A percentile compares a stretch with the other conserved stretches of the same genome.
These are phyloP conservation scores for Trachelus iudaicus DNA, from an alignment of 2,888 invertebrate genomes.

Conservation along the genomic window DNA sequence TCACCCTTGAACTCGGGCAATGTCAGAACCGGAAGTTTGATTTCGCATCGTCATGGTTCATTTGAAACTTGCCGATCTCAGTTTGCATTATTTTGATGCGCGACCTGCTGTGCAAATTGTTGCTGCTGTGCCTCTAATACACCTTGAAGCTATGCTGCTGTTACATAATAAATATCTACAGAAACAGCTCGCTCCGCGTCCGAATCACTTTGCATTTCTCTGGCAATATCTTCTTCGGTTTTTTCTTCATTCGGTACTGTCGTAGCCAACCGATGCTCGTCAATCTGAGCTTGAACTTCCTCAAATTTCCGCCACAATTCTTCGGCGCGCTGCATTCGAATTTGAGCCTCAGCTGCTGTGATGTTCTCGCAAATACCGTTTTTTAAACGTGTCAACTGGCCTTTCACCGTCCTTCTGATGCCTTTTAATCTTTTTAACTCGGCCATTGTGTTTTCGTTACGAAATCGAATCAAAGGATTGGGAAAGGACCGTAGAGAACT, in stretches of 20 bases:
- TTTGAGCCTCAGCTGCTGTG: background rate
- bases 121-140: background rate
- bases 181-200: background rate
- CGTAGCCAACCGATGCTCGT: background rate
- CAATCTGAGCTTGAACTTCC: background rate
- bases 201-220: background rate
- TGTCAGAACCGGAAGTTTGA: constrained; percentile 17
- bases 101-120: background rate
- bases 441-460: background rate
- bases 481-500: background rate
- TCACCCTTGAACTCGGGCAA: constrained; percentile 19
- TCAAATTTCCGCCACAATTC: background rate
- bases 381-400: background rate
- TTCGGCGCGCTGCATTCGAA: background rate
- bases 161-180: background rate
- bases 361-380: background rate
- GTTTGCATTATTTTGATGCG: background rate
- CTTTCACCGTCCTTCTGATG: background rate
- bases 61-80: background rate
- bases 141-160: background rate
- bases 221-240: background rate
- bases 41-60: background rate
- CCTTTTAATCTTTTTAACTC: background rate
- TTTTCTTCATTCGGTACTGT: background rate
- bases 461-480: background rate